A percentile compares a stretch with the other conserved stretches of the same genome.
These are phyloP conservation scores for Diplosoma virens DNA, from an alignment of 23 tunicate genomes.

Conservation along the genomic window DNA sequence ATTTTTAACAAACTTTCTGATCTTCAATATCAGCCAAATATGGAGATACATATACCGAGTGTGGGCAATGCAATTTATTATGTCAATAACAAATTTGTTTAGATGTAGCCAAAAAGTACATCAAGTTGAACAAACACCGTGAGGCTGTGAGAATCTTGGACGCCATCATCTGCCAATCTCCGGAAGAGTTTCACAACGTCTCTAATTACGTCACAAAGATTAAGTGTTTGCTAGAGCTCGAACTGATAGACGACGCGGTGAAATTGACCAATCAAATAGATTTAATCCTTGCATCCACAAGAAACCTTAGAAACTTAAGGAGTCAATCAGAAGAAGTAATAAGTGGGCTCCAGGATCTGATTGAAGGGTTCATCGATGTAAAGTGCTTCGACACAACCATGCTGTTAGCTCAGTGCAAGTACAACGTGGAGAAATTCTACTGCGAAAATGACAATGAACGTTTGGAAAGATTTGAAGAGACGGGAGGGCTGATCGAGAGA, in stretches of 20 bases:
- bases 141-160: neutral
- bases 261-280: neutral
- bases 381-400: constrained; percentile 1
- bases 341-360: neutral
- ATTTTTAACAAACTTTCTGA: no score
- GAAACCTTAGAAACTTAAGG: neutral
- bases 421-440: neutral
- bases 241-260: neutral
- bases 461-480: neutral
- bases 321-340: neutral
- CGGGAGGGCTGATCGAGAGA: neutral
- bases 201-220: neutral
- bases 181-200: neutral
- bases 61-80: no score
- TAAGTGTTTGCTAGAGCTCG: neutral
- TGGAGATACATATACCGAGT: no score
- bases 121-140: neutral
- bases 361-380: neutral
- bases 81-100: no score
- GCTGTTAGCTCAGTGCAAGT: neutral
- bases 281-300: neutral
- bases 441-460: neutral
- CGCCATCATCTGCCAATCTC: neutral
- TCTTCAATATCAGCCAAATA: no score
- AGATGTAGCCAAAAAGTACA: no score